These are phyloP conservation scores for Bubo scandiacus DNA, from an alignment of 2,113 vertebrate species.

Conservation along the genomic window DNA sequence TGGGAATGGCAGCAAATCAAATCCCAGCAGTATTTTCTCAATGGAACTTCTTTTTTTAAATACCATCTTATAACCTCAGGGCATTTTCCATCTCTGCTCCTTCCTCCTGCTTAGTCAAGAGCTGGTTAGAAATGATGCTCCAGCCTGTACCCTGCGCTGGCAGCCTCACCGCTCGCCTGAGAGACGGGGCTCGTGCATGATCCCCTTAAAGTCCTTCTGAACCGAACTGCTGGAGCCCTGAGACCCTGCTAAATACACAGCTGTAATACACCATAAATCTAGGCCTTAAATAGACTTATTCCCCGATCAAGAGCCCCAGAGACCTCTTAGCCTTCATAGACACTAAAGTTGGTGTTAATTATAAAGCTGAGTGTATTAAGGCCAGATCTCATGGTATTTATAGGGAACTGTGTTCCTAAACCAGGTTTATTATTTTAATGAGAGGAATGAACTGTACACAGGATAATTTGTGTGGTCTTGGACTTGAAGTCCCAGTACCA, in stretches of 20 bases:
- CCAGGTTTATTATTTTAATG: not conserved
- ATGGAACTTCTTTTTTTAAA: not conserved
- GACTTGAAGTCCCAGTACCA: not conserved
- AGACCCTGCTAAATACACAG: not conserved
- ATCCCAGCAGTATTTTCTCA: conserved; percentile 3
- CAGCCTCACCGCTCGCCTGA: not conserved
- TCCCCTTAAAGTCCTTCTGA: not conserved
- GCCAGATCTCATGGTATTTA: not conserved
- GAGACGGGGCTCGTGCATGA: fast-evolving
- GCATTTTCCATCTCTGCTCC: not conserved
- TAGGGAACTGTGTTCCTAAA: not conserved
- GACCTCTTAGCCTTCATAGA: not conserved
- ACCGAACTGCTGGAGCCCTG: not conserved
- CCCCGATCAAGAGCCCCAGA: not conserved
- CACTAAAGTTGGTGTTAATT: not conserved
- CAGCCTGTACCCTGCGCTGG: not conserved
- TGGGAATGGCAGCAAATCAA: conserved; percentile 18
- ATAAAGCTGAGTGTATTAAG: conserved; percentile 2
- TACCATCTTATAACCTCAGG: not conserved
- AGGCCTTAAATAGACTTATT: not conserved
- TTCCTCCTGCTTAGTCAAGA: not conserved
- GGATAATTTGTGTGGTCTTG: not conserved
- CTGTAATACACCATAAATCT: not conserved
- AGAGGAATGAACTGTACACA: not conserved
- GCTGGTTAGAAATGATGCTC: not conserved